These are phyloP conservation scores for Chloroceryle inda DNA, from an alignment of 2,797 vertebrate species.

Conservation along the genomic window DNA sequence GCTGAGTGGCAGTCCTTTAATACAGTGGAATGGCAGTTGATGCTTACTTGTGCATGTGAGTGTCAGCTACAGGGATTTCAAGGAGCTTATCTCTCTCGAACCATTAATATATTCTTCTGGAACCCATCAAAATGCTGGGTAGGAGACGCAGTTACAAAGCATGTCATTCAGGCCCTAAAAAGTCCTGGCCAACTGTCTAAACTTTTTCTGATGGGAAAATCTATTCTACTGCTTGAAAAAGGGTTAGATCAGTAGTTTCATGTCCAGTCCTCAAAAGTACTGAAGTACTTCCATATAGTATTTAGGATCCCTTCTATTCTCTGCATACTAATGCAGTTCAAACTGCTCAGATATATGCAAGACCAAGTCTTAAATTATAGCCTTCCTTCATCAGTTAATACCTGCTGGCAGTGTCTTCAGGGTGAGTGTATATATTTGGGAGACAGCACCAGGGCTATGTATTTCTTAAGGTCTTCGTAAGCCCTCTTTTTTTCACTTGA, in stretches of 20 bases:
- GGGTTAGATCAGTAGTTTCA: neutral
- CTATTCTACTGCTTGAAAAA: neutral
- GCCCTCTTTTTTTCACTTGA: neutral
- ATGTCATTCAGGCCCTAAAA: neutral
- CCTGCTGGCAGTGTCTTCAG: neutral
- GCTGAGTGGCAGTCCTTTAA: neutral
- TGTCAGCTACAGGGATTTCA: neutral
- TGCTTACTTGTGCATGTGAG: neutral
- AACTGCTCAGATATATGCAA: neutral
- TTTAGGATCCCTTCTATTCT: neutral
- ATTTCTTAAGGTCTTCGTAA: neutral
- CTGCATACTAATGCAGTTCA: neutral
- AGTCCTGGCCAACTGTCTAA: neutral
- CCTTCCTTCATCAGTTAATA: neutral
- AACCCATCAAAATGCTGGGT: neutral
- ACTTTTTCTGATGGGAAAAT: neutral
- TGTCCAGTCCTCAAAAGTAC: neutral
- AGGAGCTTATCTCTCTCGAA: neutral
- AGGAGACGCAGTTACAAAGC: neutral
- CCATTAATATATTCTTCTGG: neutral
- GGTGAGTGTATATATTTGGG: neutral
- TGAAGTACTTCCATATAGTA: neutral
- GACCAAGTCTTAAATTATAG: neutral
- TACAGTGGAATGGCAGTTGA: fast-evolving
- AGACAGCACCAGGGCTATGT: neutral